Base-by-base conservation (phyloP, 2,113 vertebrate genomes). In the Aspidoscelis tigris region DNA sequence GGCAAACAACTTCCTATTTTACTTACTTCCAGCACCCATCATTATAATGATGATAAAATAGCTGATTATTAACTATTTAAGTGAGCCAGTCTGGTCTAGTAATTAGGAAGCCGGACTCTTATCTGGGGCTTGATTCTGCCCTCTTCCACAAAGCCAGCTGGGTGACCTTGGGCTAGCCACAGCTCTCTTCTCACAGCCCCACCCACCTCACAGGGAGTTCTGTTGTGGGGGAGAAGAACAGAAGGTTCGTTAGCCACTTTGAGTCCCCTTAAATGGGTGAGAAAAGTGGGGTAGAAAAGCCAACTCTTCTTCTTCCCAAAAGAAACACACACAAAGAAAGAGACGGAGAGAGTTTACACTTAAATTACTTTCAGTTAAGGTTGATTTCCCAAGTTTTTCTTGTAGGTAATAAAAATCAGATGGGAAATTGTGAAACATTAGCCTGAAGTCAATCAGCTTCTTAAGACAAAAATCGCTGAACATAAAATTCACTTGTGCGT, bases 301-400 rank as follows among this genome's bases (percentile, higher is more conserved):
- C 1, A 33, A 33, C 33, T 33, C 33, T 33, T 33, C 33, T 33
- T 33, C 33, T 33, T 33, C 33, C 33, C 33, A 33, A 87, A 61
- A 83, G 24, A 88, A 61, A 84, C n/a, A 61, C 4, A 61, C 2
- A 61, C 12, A 18, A 14, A 61, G 58, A 18, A 16, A 61, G 18
- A 4, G 58, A 61, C 12, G 14, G 58, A 61, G 58, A 16, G 58
- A 61, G 18, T 61, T 61, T 61, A 61, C 14, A 61, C 58, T 61
- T 61, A 61, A 92, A 89, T 92, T 93, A 86, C 88, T 90, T 92
- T 89, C 66, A 83, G 90, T 87, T 92, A 90, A 87, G 90, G 90
- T 84, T 94, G 87, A 90, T 72, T 91, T 92, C 82, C 80, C 89
- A 78, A 61, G 58, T 61, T 90, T 86, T 86, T 88, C 68, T 90